Evolutionary conservation across 30 jellyfish, hydroid and myxozoan genomes (phyloP), one percentile per base, ranked within the genome.

Genomic region (Pelagia noctiluca): DNA sequence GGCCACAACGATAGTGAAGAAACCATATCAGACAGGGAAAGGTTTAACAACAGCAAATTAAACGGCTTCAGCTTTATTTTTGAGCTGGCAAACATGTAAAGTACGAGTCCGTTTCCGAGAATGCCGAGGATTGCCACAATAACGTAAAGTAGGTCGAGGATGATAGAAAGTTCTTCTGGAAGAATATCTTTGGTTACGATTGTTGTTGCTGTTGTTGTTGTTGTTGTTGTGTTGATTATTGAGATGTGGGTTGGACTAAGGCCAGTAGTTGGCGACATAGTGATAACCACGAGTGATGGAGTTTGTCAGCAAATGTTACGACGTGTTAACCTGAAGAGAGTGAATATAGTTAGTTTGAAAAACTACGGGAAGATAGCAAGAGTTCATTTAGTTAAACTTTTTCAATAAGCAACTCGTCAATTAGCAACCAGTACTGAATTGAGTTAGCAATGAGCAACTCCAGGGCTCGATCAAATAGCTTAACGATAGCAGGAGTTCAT

Each of bases 11-110:
- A 71, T 10, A 93, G 21, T 37, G 72, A 91, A 1, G 97, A 93
- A 11, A 87, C 61, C n/a, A 75, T 52, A 62, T 93, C 98, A 1
- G 98, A 74, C 3, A 87, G 70, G 28, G 98, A 90, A 3, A 93
- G 92, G 57, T 86, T 87, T 72, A 93, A 68, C 3, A 93, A 88
- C 47, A 86, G 63, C 12, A 86, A 53, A 53, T 93, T 93, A 86
- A 93, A 86, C 12, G 96, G 75, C 3, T 86, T 57, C 35, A 67
- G 65, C 26, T 26, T 31, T 13, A 86, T 88, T 52, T 80, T 77
- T 52, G 64, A 75, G 49, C 83, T 71, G 3, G 71, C 87, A 31
- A 86, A 75, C 2, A 86, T n/a, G 63, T 75, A 75, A 42, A 69
- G 65, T 10, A 86, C 61, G 33, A 86, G 53, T 28, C 96, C 84